A percentile compares a stretch with the other conserved stretches of the same genome.
Conservation (phyloP, 2,888 invertebrate species). For the Eristalis intricaria region DNA sequence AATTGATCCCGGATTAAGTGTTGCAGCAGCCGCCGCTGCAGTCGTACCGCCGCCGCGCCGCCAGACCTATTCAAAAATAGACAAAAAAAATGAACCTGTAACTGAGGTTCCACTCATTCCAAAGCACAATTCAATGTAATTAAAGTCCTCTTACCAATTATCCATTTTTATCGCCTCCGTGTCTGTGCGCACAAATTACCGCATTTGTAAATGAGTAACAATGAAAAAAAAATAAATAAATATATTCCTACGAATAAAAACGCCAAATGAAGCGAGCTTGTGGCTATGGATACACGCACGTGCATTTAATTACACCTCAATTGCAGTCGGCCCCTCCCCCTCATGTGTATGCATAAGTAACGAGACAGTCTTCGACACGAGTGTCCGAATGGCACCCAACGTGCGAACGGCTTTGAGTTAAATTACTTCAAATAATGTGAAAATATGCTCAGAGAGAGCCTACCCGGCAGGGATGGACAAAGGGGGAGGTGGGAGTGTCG, state of each 20-base stretch:
- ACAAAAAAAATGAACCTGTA: not conserved
- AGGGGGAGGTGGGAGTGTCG: not conserved
- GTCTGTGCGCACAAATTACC: constrained; percentile 61
- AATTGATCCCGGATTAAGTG: constrained; percentile 48
- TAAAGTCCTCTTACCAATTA: constrained; percentile 62
- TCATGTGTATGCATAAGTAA: not conserved
- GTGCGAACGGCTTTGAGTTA: not conserved
- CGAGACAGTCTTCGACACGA: not conserved
- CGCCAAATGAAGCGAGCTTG: constrained; percentile 20
- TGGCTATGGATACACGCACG: constrained; percentile 33
- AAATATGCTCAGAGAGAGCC: constrained; percentile 12
- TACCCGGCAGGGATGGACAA: not conserved
- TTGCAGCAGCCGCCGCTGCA: not conserved
- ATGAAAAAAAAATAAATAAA: not conserved
- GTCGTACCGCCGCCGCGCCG: not conserved
- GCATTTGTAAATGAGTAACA: constrained; percentile 62
- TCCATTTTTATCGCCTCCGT: constrained; percentile 25
- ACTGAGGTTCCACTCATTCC: not conserved
- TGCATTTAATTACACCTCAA: constrained; percentile 67
- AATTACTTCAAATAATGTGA: constrained; percentile 53
- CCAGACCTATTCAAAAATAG: not conserved
- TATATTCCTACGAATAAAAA: not conserved
- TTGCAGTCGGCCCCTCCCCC: constrained; percentile 12
- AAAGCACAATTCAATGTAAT: constrained; percentile 31
- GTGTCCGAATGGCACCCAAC: constrained; percentile 5